Evolutionary conservation across 2,888 invertebrate genomes (phyloP).

Genomic region (Phyto melanocephala): DNA sequence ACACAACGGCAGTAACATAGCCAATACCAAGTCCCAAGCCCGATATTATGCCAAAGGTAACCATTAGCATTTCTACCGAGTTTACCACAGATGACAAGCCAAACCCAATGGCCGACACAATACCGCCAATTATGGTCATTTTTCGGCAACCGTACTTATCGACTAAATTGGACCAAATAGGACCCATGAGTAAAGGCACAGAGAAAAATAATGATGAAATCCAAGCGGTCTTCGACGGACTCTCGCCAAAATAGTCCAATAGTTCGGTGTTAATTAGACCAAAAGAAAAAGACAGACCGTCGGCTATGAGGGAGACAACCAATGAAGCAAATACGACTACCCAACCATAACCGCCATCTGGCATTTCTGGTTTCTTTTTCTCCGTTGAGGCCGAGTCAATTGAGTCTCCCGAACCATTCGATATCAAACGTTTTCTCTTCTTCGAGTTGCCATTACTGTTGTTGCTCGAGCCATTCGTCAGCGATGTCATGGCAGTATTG

Average conservation of each 20-base stretch:
- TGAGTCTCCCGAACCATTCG: slow-evolving; percentile 77
- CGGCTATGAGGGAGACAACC: slow-evolving; percentile 92
- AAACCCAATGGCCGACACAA: slow-evolving; percentile 87
- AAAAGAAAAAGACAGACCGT: slow-evolving; percentile 95
- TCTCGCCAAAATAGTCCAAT: slow-evolving; percentile 87
- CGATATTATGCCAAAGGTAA: slow-evolving; percentile 91
- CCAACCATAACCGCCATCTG: slow-evolving; percentile 79
- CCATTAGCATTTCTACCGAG: slow-evolving; percentile 87
- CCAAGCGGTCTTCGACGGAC: slow-evolving; percentile 92
- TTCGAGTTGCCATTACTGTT: slow-evolving; percentile 64
- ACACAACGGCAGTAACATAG: slow-evolving; percentile 94
- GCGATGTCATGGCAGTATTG: slow-evolving; percentile 46
- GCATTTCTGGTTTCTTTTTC: slow-evolving; percentile 77
- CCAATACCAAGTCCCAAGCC: slow-evolving; percentile 90
- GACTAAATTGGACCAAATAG: slow-evolving; percentile 85
- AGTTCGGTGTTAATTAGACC: slow-evolving; percentile 93
- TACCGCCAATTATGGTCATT: slow-evolving; percentile 87
- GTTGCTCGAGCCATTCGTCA: slow-evolving; percentile 59
- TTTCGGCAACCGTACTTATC: slow-evolving; percentile 91
- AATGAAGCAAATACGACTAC: slow-evolving; percentile 90
- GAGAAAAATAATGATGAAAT: slow-evolving; percentile 94
- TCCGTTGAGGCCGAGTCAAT: slow-evolving; percentile 75
- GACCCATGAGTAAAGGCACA: slow-evolving; percentile 89
- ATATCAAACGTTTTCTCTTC: slow-evolving; percentile 75
- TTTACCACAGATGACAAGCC: slow-evolving; percentile 85